A percentile compares a stretch with the other conserved stretches of the same genome.
phyloP scores from a whole-genome alignment of 2,888 invertebrate species.

The Tetragnatha montana region DNA sequence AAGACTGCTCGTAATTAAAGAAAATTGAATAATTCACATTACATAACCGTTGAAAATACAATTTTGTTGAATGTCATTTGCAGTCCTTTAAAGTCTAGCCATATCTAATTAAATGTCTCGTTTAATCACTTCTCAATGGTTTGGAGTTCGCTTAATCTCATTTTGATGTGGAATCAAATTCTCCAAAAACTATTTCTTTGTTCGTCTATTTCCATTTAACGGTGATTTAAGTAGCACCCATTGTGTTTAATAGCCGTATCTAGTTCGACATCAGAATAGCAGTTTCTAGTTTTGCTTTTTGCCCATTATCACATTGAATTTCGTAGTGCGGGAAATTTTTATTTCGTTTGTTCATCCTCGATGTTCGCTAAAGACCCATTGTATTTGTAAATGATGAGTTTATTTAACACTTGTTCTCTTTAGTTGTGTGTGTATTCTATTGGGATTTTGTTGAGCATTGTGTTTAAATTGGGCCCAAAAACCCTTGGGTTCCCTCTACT shows the following conservation, averaged over 20 bases:
- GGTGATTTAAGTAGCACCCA: not conserved
- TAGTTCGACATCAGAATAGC: not conserved
- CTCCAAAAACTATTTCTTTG: not conserved
- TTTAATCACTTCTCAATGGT: not conserved
- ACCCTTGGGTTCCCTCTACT: too few relatives aligned
- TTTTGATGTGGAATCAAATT: not conserved
- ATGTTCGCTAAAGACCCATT: not conserved
- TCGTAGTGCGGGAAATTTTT: not conserved
- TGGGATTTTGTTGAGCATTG: not conserved
- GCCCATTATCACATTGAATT: not conserved
- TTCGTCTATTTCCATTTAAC: not conserved
- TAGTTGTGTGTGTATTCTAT: not conserved
- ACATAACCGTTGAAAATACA: not conserved
- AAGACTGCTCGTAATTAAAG: not conserved
- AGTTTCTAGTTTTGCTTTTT: not conserved
- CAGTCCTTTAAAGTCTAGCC: not conserved
- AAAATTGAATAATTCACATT: not conserved
- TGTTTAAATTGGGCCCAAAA: too few relatives aligned
- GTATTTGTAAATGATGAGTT: not conserved
- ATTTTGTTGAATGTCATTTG: not conserved
- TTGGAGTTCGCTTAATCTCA: not conserved
- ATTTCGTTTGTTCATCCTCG: not conserved
- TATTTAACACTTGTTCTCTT: not conserved
- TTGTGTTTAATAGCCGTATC: not conserved
- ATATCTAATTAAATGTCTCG: not conserved